Evolutionary conservation across 1,140 invertebrate species (phyloP).

Genomic region (Dinoponera quadriceps): DNA sequence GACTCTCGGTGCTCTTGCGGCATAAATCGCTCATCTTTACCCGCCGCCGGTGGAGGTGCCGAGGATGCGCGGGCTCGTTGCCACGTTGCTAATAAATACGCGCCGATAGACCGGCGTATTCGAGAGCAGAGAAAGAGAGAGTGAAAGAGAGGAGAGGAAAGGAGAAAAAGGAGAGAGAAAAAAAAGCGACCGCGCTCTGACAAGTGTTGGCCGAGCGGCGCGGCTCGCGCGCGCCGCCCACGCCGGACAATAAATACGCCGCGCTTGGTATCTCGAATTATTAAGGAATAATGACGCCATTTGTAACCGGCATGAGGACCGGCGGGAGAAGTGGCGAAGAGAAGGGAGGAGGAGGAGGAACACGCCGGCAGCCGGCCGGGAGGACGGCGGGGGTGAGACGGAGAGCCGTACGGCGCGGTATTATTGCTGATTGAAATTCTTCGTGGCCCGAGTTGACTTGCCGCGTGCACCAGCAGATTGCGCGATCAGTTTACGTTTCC

Average conservation of each 20-base stretch:
- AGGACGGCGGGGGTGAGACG: slow-evolving; percentile 32
- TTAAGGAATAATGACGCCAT: slow-evolving; percentile 78
- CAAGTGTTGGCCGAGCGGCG: slow-evolving; percentile 51
- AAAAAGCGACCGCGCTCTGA: not conserved
- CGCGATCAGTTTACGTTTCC: slow-evolving; percentile 74
- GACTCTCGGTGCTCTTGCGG: slow-evolving; percentile 4
- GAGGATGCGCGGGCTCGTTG: slow-evolving; percentile 37
- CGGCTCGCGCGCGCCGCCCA: not conserved
- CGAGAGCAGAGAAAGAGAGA: slow-evolving; percentile 10
- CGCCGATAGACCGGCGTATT: slow-evolving; percentile 50
- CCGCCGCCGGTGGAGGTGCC: slow-evolving; percentile 30
- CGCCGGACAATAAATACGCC: slow-evolving; percentile 67
- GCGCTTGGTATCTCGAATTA: slow-evolving; percentile 72
- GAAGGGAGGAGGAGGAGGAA: slow-evolving; percentile 21
- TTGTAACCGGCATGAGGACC: slow-evolving; percentile 72
- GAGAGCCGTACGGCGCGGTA: slow-evolving; percentile 65
- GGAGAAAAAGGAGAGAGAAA: not conserved
- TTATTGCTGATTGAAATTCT: slow-evolving; percentile 78
- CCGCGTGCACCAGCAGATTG: slow-evolving; percentile 73
- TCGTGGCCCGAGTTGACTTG: slow-evolving; percentile 75
- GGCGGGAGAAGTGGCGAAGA: slow-evolving; percentile 47
- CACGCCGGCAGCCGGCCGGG: not conserved
- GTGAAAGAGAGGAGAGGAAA: not conserved
- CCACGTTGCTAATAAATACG: slow-evolving; percentile 67
- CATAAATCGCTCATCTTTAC: slow-evolving; percentile 63